phyloP scores from a whole-genome alignment of 2,888 invertebrate genomes.

The Watsonalla binaria region DNA sequence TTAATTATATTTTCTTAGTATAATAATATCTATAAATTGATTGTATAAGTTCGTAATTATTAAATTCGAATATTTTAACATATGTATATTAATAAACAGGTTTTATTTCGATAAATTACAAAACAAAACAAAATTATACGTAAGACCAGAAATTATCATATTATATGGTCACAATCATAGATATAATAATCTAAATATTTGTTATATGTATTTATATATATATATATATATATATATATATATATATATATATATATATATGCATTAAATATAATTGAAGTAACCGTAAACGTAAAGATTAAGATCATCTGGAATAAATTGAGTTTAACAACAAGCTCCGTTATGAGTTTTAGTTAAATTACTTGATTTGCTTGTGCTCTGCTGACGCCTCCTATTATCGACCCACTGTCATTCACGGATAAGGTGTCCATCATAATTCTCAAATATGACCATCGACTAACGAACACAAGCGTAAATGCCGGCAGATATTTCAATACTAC shows the following conservation, averaged over 20 bases:
- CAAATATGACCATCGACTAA: too few relatives aligned
- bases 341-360: not conserved
- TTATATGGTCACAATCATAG: conserved; percentile 52
- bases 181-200: conserved; percentile 49
- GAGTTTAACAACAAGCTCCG: conserved; percentile 26
- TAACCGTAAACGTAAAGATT: not conserved
- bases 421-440: too few relatives aligned
- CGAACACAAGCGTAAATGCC: too few relatives aligned
- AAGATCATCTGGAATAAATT: conserved; percentile 11
- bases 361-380: too few relatives aligned
- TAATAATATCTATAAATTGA: conserved; percentile 80
- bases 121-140: conserved; percentile 57
- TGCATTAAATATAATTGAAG: conserved; percentile 7
- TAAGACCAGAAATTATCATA: conserved; percentile 52
- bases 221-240: conserved; percentile 42
- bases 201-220: conserved; percentile 17
- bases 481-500: too few relatives aligned
- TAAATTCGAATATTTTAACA: conserved; percentile 80
- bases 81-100: conserved; percentile 79
- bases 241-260: conserved; percentile 21
- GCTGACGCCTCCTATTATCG: too few relatives aligned
- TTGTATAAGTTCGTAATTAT: conserved; percentile 80
- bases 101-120: conserved; percentile 74
- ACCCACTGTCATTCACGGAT: too few relatives aligned
- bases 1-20: conserved; percentile 79